A percentile compares a stretch with the other conserved stretches of the same genome.
These are phyloP conservation scores for Mactromeris polynyma DNA, from an alignment of 2,888 invertebrate species.

Conservation along the genomic window DNA sequence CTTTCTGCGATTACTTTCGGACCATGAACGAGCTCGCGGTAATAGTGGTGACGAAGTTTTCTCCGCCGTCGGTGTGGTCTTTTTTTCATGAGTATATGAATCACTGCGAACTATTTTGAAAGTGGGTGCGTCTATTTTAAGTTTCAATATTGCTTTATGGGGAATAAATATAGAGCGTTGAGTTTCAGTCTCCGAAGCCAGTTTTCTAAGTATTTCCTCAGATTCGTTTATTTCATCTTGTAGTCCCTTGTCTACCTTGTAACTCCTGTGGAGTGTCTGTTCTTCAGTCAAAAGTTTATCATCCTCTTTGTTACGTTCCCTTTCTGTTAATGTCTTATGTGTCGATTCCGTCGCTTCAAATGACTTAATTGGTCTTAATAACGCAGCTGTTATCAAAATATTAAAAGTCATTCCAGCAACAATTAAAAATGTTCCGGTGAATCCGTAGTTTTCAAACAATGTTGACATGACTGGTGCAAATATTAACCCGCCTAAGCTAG, in stretches of 20 bases:
- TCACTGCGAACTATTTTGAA: slow-evolving; percentile 39
- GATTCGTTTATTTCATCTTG: slow-evolving; percentile 17
- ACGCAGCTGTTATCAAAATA: slow-evolving; percentile 43
- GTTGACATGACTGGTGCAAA: slow-evolving; percentile 55
- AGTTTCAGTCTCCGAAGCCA: slow-evolving; percentile 27
- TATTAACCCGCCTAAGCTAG: slow-evolving; percentile 55
- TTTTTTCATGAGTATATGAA: slow-evolving; percentile 24
- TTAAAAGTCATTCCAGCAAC: slow-evolving; percentile 56
- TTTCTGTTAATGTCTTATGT: neutral
- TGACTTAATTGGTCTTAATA: slow-evolving; percentile 58
- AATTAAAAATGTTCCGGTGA: slow-evolving; percentile 59
- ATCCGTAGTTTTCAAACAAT: slow-evolving; percentile 58
- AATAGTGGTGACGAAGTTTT: slow-evolving; percentile 41
- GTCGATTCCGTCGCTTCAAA: slow-evolving; percentile 19
- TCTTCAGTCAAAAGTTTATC: neutral
- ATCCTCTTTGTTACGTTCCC: neutral
- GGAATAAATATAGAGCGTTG: neutral
- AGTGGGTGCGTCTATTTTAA: neutral
- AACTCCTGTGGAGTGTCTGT: neutral
- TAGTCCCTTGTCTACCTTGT: neutral
- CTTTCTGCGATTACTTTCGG: slow-evolving; percentile 35
- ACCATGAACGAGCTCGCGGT: slow-evolving; percentile 46
- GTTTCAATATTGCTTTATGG: slow-evolving; percentile 27
- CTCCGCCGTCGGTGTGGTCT: neutral
- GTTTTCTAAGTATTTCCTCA: slow-evolving; percentile 24